phyloP scores from a whole-genome alignment of 2,797 vertebrate genomes.

The Halcyon badia region DNA sequence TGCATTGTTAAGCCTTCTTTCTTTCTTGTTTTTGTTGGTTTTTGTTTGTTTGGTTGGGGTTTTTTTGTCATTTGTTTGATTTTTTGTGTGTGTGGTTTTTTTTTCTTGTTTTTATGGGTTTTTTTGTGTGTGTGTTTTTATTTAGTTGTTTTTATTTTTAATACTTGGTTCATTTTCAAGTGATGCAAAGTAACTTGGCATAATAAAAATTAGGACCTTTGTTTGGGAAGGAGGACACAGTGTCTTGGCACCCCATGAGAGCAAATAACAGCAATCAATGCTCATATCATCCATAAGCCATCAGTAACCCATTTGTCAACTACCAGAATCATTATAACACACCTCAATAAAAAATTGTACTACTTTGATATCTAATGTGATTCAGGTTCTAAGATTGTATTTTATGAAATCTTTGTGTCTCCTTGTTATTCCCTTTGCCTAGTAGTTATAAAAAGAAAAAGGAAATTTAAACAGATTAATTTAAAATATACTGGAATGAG shows the following conservation, averaged over 20 bases:
- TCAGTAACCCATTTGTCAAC: slow-evolving; percentile 12
- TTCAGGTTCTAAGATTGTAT: slow-evolving; percentile 28
- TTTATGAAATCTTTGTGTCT: slow-evolving; percentile 50
- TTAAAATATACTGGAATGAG: slow-evolving; percentile 13
- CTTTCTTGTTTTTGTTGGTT: background rate
- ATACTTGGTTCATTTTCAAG: background rate
- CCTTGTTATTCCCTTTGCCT: slow-evolving; percentile 4
- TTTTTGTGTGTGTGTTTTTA: background rate
- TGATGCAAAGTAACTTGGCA: background rate
- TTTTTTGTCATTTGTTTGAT: background rate
- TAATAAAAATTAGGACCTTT: background rate
- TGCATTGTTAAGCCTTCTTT: background rate
- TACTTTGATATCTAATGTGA: slow-evolving; percentile 33
- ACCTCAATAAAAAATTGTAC: slow-evolving; percentile 14
- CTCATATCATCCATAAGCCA: background rate
- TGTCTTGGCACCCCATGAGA: background rate
- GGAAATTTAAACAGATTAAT: background rate
- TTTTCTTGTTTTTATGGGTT: background rate
- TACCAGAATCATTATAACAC: background rate
- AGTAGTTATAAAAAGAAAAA: background rate
- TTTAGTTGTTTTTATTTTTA: background rate
- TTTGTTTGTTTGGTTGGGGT: background rate
- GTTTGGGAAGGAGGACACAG: background rate
- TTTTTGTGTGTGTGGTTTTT: background rate
- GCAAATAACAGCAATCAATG: slow-evolving; percentile 7